These are phyloP conservation scores for Sphinx pinastri DNA, from an alignment of 2,888 invertebrate genomes.

Conservation along the genomic window DNA sequence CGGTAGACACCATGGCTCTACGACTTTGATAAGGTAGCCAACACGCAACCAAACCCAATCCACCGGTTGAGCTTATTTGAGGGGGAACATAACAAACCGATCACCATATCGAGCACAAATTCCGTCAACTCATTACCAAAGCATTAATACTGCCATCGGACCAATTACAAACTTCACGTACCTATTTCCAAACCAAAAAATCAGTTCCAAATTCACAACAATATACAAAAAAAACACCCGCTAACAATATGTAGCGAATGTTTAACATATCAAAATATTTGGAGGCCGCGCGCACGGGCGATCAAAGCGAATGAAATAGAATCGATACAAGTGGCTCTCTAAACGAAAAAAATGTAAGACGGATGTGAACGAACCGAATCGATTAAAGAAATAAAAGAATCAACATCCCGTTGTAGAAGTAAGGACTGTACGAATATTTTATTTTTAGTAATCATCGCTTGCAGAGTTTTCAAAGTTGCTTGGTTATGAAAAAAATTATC, in stretches of 20 bases:
- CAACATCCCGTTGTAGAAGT: too few relatives aligned
- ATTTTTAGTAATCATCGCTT: too few relatives aligned
- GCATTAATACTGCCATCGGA: too few relatives aligned
- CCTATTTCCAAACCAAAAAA: too few relatives aligned
- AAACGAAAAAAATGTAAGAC: slow-evolving; percentile 26
- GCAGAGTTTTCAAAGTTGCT: too few relatives aligned
- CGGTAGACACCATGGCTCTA: too few relatives aligned
- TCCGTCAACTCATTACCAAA: neutral
- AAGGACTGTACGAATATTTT: too few relatives aligned
- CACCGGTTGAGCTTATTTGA: neutral
- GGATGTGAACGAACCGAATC: neutral
- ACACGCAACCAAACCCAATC: too few relatives aligned
- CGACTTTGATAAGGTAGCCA: too few relatives aligned
- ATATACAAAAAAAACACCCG: neutral
- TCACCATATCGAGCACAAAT: neutral
- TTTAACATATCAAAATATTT: slow-evolving; percentile 39
- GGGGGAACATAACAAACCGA: neutral
- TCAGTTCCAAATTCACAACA: too few relatives aligned
- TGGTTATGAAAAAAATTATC: too few relatives aligned
- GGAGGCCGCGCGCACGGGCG: slow-evolving; percentile 48
- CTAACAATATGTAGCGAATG: slow-evolving; percentile 21
- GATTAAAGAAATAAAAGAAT: neutral
- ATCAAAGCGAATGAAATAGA: slow-evolving; percentile 50
- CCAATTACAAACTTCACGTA: too few relatives aligned
- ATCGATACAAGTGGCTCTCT: slow-evolving; percentile 36